These are phyloP conservation scores for Phyllotis vaccarum DNA, from an alignment of 2,797 vertebrate genomes.

Conservation along the genomic window DNA sequence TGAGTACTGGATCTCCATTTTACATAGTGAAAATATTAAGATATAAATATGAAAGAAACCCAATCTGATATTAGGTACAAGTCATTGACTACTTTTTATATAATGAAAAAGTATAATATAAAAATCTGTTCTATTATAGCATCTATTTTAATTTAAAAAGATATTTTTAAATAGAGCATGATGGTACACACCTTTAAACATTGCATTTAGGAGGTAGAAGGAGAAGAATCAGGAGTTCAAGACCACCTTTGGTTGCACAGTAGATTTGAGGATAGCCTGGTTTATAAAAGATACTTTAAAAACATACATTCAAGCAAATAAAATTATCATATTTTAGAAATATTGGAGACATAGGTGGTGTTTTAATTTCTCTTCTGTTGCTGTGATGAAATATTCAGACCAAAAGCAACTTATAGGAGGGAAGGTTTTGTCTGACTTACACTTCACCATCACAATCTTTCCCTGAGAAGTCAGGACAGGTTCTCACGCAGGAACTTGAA, in stretches of 20 bases:
- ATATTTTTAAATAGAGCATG: background rate
- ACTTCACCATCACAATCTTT: background rate
- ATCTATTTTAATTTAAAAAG: slow-evolving; percentile 36
- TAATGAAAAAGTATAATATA: slow-evolving; percentile 6
- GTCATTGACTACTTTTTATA: background rate
- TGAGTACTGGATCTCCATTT: background rate
- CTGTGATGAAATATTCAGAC: background rate
- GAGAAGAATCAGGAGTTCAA: background rate
- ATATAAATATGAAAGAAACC: slow-evolving; percentile 37
- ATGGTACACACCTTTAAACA: background rate
- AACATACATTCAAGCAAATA: background rate
- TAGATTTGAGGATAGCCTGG: background rate
- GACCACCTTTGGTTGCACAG: background rate
- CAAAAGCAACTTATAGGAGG: background rate
- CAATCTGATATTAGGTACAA: slow-evolving; percentile 24
- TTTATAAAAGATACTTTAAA: background rate
- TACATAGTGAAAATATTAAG: slow-evolving; percentile 35
- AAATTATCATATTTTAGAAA: background rate
- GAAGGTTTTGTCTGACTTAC: background rate
- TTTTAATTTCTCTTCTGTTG: background rate
- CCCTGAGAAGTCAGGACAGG: background rate
- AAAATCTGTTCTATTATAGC: background rate
- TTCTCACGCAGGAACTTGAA: background rate
- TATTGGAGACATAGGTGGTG: background rate
- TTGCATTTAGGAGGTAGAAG: background rate